phyloP scores from a whole-genome alignment of 1,140 invertebrate genomes.

The Neodiprion fabricii region DNA sequence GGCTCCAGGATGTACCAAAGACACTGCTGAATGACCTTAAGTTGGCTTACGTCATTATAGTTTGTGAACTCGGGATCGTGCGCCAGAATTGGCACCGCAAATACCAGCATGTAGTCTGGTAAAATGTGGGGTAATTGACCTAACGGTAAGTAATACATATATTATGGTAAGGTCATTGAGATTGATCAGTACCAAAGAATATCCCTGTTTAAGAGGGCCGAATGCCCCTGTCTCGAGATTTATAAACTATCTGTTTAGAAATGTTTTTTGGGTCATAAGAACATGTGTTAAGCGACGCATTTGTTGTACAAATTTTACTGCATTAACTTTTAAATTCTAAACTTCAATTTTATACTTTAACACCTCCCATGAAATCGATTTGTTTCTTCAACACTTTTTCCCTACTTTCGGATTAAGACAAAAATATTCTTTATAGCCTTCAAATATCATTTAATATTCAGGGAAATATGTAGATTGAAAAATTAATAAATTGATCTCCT shows the following conservation, averaged over 20 bases:
- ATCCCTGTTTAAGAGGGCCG: constrained; percentile 28
- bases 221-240: neutral
- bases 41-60: constrained; percentile 76
- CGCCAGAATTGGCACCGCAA: constrained; percentile 90
- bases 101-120: constrained; percentile 96
- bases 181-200: neutral
- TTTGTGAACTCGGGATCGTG: constrained; percentile 86
- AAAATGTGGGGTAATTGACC: constrained; percentile 84
- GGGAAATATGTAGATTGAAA: constrained; percentile 24
- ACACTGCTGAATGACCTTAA: constrained; percentile 82
- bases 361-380: constrained; percentile 10
- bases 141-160: constrained; percentile 22
- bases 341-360: too few species aligned
- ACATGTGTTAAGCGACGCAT: constrained; percentile 39
- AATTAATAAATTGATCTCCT: constrained; percentile 17
- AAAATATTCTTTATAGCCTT: too few species aligned
- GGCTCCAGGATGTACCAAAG: constrained; percentile 95
- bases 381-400: neutral
- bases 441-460: constrained; percentile 8
- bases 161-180: neutral
- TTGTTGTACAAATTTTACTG: neutral
- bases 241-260: constrained; percentile 23
- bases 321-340: too few species aligned
- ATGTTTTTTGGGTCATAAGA: constrained; percentile 44
- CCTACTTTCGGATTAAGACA: constrained; percentile 5